A percentile compares a stretch with the other conserved stretches of the same genome.
These are phyloP conservation scores for Ips typographus DNA, from an alignment of 1,140 invertebrate genomes.

Conservation along the genomic window DNA sequence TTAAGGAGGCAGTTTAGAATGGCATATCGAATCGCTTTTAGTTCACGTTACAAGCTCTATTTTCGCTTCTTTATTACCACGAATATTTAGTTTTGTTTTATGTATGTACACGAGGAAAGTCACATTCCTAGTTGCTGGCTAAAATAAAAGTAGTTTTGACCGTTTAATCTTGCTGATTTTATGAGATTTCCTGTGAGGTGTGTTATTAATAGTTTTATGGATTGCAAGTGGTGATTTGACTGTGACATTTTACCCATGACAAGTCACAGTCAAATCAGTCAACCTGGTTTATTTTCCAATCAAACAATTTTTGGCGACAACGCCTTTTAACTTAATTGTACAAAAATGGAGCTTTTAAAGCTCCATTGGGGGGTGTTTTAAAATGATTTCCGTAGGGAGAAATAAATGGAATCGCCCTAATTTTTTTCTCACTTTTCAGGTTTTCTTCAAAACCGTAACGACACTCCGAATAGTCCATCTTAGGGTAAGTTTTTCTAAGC, in stretches of 20 bases:
- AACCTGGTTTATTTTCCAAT: too few species aligned
- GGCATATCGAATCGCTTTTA: background rate
- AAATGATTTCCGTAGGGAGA: background rate
- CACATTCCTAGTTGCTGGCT: too few species aligned
- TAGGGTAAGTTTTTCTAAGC: background rate
- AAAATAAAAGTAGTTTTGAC: too few species aligned
- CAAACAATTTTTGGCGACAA: background rate
- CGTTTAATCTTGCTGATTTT: too few species aligned
- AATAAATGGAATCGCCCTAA: background rate
- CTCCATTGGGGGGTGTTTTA: background rate
- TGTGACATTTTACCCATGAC: too few species aligned
- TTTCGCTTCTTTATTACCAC: slow-evolving; percentile 6
- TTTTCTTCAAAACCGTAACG: background rate
- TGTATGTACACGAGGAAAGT: too few species aligned
- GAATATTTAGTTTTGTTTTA: slow-evolving; percentile 3
- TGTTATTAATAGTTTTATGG: too few species aligned
- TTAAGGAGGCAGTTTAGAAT: background rate
- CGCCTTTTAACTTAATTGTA: slow-evolving; percentile 1
- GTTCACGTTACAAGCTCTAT: slow-evolving; percentile 4
- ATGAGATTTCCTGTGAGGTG: too few species aligned
- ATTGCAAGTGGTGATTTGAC: too few species aligned
- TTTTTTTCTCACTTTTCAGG: slow-evolving; percentile 2
- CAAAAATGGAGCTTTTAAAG: background rate
- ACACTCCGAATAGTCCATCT: background rate
- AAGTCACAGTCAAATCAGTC: too few species aligned